A percentile compares a stretch with the other conserved stretches of the same genome.
Conservation (phyloP, 2,797 vertebrate species). For the Stomatorhinus walkeri region DNA sequence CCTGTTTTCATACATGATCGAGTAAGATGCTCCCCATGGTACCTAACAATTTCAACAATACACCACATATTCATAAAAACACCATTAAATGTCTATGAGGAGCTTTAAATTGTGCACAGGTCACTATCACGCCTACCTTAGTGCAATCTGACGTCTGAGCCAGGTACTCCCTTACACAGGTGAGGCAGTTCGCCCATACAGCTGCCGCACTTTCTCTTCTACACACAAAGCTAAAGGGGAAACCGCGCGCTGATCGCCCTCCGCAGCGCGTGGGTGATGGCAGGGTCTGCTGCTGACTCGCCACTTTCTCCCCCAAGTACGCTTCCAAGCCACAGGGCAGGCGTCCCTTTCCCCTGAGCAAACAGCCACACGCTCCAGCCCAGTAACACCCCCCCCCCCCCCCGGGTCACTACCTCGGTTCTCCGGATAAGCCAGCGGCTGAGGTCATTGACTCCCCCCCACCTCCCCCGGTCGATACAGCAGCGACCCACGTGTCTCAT, state of each 20-base stretch:
- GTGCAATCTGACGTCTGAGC: neutral
- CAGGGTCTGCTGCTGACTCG: neutral
- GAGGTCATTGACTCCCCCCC: slow-evolving; percentile 27
- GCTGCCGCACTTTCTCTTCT: neutral
- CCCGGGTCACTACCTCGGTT: slow-evolving; percentile 17
- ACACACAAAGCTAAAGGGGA: neutral
- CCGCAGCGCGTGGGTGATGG: neutral
- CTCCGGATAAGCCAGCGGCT: slow-evolving; percentile 27
- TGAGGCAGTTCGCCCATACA: neutral
- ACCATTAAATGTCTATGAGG: neutral
- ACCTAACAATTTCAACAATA: neutral
- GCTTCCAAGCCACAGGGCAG: neutral
- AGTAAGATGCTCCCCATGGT: neutral
- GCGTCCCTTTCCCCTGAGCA: slow-evolving; percentile 21
- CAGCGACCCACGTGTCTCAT: slow-evolving; percentile 26
- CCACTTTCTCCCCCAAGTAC: neutral
- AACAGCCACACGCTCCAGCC: neutral
- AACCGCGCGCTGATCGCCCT: neutral
- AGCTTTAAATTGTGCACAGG: neutral
- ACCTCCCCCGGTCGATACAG: slow-evolving; percentile 21
- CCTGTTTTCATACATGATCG: neutral
- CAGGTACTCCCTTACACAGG: neutral
- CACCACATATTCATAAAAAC: neutral
- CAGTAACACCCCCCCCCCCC: neutral
- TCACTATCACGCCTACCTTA: slow-evolving; percentile 4